phyloP scores from a whole-genome alignment of 2,797 vertebrate genomes.

The Acipenser oxyrinchus region DNA sequence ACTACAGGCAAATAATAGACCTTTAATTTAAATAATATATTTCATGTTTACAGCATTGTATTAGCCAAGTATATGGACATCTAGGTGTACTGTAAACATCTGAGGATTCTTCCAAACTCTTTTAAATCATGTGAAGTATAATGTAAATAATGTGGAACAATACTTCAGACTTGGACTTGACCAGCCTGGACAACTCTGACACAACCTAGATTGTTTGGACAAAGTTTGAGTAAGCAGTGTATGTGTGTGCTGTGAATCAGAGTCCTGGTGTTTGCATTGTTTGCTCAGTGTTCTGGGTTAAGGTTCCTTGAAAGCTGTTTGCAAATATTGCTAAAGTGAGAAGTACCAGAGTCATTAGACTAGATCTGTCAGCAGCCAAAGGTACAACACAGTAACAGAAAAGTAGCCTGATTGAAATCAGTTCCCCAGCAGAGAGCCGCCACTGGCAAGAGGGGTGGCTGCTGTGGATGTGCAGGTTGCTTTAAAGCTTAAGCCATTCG shows the following conservation, averaged over 20 bases:
- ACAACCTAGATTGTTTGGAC: no score
- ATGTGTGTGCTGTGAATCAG: conserved; percentile 19
- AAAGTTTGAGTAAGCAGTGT: no score
- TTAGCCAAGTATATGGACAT: no score
- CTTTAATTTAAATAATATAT: no score
- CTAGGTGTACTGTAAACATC: no score
- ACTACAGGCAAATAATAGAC: no score
- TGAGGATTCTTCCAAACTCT: no score
- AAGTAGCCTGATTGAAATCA: background rate
- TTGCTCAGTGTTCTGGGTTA: conserved; percentile 29
- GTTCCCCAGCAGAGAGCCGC: background rate
- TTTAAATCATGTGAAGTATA: no score
- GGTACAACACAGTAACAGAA: conserved; percentile 21
- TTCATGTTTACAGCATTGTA: no score
- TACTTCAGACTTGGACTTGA: background rate
- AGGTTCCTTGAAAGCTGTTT: conserved; percentile 42
- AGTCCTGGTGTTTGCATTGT: conserved; percentile 36
- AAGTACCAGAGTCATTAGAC: conserved; percentile 35
- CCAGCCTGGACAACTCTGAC: conserved; percentile 3
- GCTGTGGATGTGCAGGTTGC: background rate
- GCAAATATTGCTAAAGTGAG: conserved; percentile 37
- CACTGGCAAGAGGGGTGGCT: background rate
- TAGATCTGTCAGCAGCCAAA: conserved; percentile 43
- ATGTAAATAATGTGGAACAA: conserved; percentile 16
- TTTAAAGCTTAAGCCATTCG: background rate